These are phyloP conservation scores for Sternotherus odoratus DNA, from an alignment of 2,797 vertebrate species.

Conservation along the genomic window DNA sequence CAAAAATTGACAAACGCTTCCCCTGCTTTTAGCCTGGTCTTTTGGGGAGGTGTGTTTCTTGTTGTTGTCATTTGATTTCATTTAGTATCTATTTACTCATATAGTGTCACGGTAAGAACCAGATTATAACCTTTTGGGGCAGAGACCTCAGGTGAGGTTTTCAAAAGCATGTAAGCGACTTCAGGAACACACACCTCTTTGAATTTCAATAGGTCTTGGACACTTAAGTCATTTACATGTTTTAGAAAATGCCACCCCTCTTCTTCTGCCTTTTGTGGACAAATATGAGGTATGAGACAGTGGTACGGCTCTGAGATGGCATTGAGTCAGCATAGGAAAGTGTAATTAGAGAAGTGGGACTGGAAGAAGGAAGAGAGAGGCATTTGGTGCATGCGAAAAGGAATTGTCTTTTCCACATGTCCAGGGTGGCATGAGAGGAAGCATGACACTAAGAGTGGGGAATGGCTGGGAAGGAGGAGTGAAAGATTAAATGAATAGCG, in stretches of 20 bases:
- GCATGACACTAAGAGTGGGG: background rate
- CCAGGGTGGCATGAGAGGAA: background rate
- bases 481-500: background rate
- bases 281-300: no score
- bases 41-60: background rate
- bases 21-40: background rate
- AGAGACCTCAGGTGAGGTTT: background rate
- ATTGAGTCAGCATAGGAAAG: background rate
- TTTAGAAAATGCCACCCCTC: background rate
- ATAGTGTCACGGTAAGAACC: background rate
- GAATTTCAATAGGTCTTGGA: no score
- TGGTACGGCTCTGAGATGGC: background rate
- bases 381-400: background rate
- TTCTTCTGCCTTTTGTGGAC: background rate
- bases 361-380: background rate
- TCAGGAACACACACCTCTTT: background rate
- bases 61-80: background rate
- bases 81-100: background rate
- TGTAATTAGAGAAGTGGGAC: background rate
- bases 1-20: background rate
- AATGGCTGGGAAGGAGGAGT: background rate
- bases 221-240: fast-evolving
- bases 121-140: background rate
- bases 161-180: background rate
- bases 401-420: background rate